A percentile compares a stretch with the other conserved stretches of the same genome.
Evolutionary conservation across 2,888 invertebrate species (phyloP).

Genomic region (Noctua pronuba): DNA sequence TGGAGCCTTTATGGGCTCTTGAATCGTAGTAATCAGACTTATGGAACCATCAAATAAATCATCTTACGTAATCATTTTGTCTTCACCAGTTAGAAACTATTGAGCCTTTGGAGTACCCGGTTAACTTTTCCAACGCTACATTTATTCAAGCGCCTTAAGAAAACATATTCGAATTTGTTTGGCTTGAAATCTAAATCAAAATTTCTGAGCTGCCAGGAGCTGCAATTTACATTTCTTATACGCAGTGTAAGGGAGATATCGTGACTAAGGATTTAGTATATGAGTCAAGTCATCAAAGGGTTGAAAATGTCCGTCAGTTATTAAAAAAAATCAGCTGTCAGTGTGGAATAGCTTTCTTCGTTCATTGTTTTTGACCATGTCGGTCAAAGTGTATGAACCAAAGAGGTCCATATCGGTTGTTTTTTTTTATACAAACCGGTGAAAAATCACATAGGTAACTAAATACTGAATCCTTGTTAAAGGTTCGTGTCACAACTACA

Average conservation of each 20-base stretch:
- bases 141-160: neutral
- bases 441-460: neutral
- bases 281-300: neutral
- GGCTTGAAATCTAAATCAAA: neutral
- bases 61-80: constrained; percentile 11
- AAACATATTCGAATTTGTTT: neutral
- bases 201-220: neutral
- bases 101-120: neutral
- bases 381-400: neutral
- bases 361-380: neutral
- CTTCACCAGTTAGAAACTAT: neutral
- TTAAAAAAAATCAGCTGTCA: neutral
- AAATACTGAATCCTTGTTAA: too few species aligned
- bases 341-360: neutral
- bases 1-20: neutral
- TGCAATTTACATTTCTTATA: neutral
- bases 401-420: neutral
- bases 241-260: neutral
- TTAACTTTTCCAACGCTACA: too few species aligned
- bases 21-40: neutral
- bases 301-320: too few species aligned
- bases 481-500: neutral
- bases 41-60: neutral
- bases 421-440: neutral
- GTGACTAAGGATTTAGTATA: neutral